Percentiles rank a stretch among this genome's conserved stretches.
Evolutionary conservation across 2,113 vertebrate species (phyloP).

Genomic region (Siphamia tubifer): DNA sequence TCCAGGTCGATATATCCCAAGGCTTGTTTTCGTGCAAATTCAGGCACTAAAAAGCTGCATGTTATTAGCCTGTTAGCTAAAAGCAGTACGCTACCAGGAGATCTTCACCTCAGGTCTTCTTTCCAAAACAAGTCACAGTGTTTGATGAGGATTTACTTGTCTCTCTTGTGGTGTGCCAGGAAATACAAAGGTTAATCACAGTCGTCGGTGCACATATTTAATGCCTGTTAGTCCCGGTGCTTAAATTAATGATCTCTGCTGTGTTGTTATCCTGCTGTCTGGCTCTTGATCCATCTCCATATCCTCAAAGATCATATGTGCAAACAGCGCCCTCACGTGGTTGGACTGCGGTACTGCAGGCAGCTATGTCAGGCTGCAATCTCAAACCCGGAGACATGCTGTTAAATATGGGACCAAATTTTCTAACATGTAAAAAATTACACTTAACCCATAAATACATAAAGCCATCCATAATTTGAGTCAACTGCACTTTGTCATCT

Average conservation of each 20-base stretch:
- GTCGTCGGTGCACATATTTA: not conserved
- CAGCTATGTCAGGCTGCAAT: not conserved
- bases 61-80: slow-evolving; percentile 48
- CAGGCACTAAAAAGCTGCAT: slow-evolving; percentile 31
- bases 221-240: not conserved
- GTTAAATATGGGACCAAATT: too few relatives aligned
- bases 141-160: not conserved
- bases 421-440: too few relatives aligned
- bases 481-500: too few relatives aligned
- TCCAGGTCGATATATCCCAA: not conserved
- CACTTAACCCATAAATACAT: too few relatives aligned
- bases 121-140: slow-evolving; percentile 6
- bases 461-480: too few relatives aligned
- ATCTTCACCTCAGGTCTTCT: slow-evolving; percentile 37
- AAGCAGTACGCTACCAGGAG: slow-evolving; percentile 19
- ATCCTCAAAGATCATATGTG: slow-evolving; percentile 19
- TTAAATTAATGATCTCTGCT: not conserved
- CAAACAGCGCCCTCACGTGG: slow-evolving; percentile 10
- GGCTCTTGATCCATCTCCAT: slow-evolving; percentile 55
- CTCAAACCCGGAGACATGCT: too few relatives aligned
- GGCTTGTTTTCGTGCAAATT: slow-evolving; percentile 23
- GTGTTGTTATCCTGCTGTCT: slow-evolving; percentile 48
- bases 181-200: not conserved
- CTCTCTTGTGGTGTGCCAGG: not conserved
- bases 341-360: not conserved